These are phyloP conservation scores for Poecilia velifera DNA, from an alignment of 2,797 vertebrate genomes.

Conservation along the genomic window DNA sequence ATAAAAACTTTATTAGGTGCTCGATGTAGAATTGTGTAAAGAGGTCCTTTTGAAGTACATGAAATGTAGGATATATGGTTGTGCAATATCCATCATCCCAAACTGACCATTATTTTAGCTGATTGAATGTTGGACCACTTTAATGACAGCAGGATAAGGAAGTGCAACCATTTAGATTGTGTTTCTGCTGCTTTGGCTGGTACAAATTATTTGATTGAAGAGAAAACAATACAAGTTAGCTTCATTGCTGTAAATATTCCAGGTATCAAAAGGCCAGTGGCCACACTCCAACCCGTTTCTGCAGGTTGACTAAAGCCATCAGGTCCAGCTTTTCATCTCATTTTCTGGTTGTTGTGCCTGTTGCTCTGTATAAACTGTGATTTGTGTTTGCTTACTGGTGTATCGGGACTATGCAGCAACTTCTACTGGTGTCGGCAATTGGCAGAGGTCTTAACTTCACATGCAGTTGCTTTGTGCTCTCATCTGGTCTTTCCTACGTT, in stretches of 20 bases:
- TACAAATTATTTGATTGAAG: constrained; percentile 34
- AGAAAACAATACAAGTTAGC: constrained; percentile 31
- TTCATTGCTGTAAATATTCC: constrained; percentile 68
- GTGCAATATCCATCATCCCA: constrained; percentile 45
- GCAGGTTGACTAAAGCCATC: constrained; percentile 63
- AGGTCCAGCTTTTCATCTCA: constrained; percentile 62
- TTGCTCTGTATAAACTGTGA: constrained; percentile 81
- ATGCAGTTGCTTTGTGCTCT: constrained; percentile 36
- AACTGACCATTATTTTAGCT: constrained; percentile 44
- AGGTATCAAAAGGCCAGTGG: constrained; percentile 20
- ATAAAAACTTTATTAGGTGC: constrained; percentile 33
- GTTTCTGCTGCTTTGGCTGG: constrained; percentile 41
- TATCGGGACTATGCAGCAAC: constrained; percentile 84
- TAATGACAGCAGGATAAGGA: constrained; percentile 53
- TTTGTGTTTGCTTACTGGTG: constrained; percentile 79
- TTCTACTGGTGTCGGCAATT: constrained; percentile 74
- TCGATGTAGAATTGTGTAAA: constrained; percentile 52
- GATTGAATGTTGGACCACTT: constrained; percentile 69
- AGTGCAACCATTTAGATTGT: constrained; percentile 28
- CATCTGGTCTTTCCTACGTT: constrained; percentile 40
- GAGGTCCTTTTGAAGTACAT: constrained; percentile 20
- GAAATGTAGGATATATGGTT: constrained; percentile 26
- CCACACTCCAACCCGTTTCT: constrained; percentile 49
- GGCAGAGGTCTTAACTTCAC: constrained; percentile 36
- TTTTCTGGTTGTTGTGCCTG: constrained; percentile 81